Evolutionary conservation across 1,140 invertebrate genomes (phyloP).

Genomic region (Papilio polyxenes): DNA sequence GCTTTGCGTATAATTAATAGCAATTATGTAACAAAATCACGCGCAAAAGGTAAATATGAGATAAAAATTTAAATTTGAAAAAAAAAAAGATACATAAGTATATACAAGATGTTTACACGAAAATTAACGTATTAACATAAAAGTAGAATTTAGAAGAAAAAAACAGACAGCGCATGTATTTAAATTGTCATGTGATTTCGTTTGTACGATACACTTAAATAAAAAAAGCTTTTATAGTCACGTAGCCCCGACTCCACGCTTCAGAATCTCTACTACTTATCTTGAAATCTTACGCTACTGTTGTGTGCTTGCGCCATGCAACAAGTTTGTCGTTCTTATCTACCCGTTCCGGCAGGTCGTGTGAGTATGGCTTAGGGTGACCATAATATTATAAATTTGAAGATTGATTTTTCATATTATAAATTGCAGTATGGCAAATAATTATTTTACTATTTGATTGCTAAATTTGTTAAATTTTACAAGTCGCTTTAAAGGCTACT

Average conservation of each 20-base stretch:
- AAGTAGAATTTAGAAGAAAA: conserved; percentile 12
- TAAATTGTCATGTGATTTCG: background rate
- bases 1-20: too few relatives aligned
- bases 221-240: conserved; percentile 1
- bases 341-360: conserved; percentile 37
- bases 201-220: background rate
- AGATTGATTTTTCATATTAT: background rate
- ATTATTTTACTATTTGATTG: too few relatives aligned
- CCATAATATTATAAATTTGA: background rate
- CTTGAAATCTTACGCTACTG: conserved; percentile 36
- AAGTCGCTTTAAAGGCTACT: too few relatives aligned
- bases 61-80: too few relatives aligned
- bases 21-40: too few relatives aligned
- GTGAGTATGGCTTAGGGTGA: conserved; percentile 29
- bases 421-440: too few relatives aligned
- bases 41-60: too few relatives aligned
- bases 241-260: background rate
- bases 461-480: too few relatives aligned
- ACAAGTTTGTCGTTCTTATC: conserved; percentile 37
- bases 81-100: too few relatives aligned
- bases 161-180: background rate
- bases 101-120: background rate
- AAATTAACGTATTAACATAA: background rate
- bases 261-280: conserved; percentile 5
- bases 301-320: conserved; percentile 34